phyloP scores from a whole-genome alignment of 2,797 vertebrate genomes.

The Sylvia borin region DNA sequence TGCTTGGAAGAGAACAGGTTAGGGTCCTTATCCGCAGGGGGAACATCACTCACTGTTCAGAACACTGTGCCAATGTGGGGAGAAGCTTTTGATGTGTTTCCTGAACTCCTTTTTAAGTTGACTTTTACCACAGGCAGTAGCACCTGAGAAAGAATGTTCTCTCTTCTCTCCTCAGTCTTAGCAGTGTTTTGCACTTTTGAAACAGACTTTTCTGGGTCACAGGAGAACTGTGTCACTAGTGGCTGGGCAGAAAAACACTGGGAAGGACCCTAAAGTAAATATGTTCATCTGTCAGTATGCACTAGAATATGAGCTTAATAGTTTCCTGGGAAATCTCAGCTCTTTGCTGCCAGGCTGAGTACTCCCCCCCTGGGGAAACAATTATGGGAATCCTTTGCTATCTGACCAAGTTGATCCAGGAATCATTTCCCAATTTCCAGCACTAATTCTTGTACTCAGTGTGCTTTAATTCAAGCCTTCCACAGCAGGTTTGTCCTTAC shows the following conservation, averaged over 20 bases:
- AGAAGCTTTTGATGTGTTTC: background rate
- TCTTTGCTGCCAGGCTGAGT: background rate
- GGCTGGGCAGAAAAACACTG: background rate
- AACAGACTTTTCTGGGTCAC: background rate
- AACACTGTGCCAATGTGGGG: background rate
- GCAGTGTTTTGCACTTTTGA: background rate
- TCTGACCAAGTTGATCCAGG: background rate
- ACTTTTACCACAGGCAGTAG: background rate
- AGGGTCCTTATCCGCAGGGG: background rate
- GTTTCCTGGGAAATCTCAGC: background rate
- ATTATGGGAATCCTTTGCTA: background rate
- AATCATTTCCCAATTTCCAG: background rate
- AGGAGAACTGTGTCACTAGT: background rate
- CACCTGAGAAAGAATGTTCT: background rate
- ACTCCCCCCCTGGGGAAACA: fast-evolving
- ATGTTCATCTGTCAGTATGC: background rate
- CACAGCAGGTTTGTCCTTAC: background rate
- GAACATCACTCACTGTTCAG: background rate
- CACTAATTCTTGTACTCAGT: background rate
- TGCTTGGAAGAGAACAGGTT: background rate
- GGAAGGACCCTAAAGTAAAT: background rate
- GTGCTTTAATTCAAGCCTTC: background rate
- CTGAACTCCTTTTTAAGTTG: background rate
- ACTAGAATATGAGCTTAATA: background rate
- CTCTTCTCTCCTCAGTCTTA: background rate